Conservation (phyloP, 2,888 invertebrate species). For the Drosophila borborema region DNA sequence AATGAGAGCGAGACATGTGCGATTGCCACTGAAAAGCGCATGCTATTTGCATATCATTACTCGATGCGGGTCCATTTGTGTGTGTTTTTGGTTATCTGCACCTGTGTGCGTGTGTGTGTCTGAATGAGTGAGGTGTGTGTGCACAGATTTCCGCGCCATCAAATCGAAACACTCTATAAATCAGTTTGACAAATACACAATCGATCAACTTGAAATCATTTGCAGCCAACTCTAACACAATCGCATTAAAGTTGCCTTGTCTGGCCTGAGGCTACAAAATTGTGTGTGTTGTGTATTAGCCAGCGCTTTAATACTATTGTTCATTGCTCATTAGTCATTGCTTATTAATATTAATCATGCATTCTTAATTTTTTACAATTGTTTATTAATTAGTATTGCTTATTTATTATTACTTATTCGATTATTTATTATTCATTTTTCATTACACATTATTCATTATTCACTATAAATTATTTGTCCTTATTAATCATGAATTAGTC, state of each 20-base stretch:
- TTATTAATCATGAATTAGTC: not conserved
- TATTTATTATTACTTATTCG: too few species aligned
- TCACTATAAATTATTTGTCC: not conserved
- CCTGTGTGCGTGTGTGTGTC: conserved; percentile 4
- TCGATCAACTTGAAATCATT: conserved; percentile 63
- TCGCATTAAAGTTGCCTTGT: not conserved
- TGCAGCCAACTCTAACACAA: conserved; percentile 35
- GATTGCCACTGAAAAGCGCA: conserved; percentile 66
- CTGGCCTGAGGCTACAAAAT: not conserved
- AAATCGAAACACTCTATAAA: conserved; percentile 71
- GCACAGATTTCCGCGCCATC: conserved; percentile 66
- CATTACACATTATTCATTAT: not conserved
- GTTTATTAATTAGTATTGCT: not conserved
- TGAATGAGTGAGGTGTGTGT: conserved; percentile 28
- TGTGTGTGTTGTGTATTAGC: not conserved
- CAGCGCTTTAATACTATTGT: not conserved
- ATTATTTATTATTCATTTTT: not conserved
- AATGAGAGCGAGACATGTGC: not conserved
- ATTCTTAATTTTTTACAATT: not conserved
- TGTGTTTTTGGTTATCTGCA: conserved; percentile 31
- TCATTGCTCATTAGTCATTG: not conserved
- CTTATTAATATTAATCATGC: not conserved
- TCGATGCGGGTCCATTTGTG: conserved; percentile 45
- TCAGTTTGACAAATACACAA: conserved; percentile 71
- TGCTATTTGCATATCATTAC: conserved; percentile 78